Conservation (phyloP, 2,113 vertebrate species). For the Callospermophilus lateralis region DNA sequence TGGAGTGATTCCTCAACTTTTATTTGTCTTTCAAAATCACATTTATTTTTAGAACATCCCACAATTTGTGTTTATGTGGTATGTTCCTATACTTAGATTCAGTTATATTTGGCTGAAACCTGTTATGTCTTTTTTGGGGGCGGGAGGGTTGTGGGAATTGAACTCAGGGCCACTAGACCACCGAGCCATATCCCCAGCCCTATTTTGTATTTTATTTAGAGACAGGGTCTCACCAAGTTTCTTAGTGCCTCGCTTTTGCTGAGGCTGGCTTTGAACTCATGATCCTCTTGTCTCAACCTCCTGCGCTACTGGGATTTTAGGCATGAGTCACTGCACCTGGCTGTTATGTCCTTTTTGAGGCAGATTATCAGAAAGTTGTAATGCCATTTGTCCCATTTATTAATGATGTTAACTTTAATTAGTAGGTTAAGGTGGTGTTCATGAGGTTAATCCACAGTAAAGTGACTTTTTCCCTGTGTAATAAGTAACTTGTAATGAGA, state of each 20-base stretch:
- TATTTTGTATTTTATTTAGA: too few species aligned
- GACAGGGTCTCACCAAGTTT: too few species aligned
- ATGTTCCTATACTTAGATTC: slow-evolving; percentile 33
- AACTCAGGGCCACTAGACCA: too few species aligned
- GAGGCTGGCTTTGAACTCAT: too few species aligned
- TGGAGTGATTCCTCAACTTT: neutral
- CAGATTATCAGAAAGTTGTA: neutral
- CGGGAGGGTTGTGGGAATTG: too few species aligned
- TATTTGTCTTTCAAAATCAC: slow-evolving; percentile 41
- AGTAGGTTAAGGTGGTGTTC: neutral
- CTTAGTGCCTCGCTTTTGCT: too few species aligned
- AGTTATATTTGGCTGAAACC: neutral
- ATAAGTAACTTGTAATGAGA: neutral
- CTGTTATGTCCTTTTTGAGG: neutral
- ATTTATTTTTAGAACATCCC: neutral
- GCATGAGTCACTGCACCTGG: too few species aligned
- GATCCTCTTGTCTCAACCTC: too few species aligned
- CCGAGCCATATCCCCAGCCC: too few species aligned
- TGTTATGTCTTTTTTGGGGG: neutral
- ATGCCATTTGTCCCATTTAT: neutral
- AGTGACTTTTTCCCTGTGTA: neutral
- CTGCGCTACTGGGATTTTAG: too few species aligned
- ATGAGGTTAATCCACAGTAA: neutral
- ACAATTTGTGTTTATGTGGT: neutral
- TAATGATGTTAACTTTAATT: slow-evolving; percentile 4